Evolutionary conservation across 2,797 vertebrate genomes (phyloP).

Genomic region (Sebastes baramenuke): DNA sequence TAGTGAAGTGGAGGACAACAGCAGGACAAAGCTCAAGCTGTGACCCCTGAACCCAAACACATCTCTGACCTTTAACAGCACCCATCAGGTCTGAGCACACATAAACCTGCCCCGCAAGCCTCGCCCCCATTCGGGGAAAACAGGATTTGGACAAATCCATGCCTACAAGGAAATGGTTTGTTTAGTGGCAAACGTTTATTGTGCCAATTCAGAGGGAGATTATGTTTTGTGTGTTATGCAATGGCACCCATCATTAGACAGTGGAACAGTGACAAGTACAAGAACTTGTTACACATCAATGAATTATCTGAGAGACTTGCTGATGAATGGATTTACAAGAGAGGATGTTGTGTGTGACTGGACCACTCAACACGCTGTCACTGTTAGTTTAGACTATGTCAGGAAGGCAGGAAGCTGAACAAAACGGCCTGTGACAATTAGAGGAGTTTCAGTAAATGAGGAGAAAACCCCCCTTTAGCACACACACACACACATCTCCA

Average conservation of each 20-base stretch:
- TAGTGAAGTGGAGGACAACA: conserved; percentile 24
- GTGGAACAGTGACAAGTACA: neutral
- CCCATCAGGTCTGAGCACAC: conserved; percentile 46
- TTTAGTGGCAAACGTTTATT: conserved; percentile 21
- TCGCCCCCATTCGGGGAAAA: conserved; percentile 1
- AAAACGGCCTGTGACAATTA: conserved; percentile 55
- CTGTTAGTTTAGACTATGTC: conserved; percentile 54
- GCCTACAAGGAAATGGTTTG: conserved; percentile 13
- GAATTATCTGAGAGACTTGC: neutral
- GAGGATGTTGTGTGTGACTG: conserved; percentile 50
- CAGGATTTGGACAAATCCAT: conserved; percentile 24
- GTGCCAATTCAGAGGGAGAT: conserved; percentile 15
- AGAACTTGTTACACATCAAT: neutral
- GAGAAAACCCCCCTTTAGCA: conserved; percentile 37
- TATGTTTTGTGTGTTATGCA: neutral
- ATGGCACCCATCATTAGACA: neutral
- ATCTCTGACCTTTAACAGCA: conserved; percentile 57
- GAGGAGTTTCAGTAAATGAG: conserved; percentile 51
- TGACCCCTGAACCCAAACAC: conserved; percentile 61
- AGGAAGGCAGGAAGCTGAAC: conserved; percentile 67
- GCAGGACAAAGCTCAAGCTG: conserved; percentile 46
- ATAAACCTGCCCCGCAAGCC: conserved; percentile 44
- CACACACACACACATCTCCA: neutral
- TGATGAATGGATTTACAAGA: conserved; percentile 1
- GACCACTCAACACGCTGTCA: conserved; percentile 53